Percentiles rank a stretch among this genome's conserved stretches.
These are phyloP conservation scores for Catagonus wagneri DNA, from an alignment of 2,113 vertebrate genomes.

Conservation along the genomic window DNA sequence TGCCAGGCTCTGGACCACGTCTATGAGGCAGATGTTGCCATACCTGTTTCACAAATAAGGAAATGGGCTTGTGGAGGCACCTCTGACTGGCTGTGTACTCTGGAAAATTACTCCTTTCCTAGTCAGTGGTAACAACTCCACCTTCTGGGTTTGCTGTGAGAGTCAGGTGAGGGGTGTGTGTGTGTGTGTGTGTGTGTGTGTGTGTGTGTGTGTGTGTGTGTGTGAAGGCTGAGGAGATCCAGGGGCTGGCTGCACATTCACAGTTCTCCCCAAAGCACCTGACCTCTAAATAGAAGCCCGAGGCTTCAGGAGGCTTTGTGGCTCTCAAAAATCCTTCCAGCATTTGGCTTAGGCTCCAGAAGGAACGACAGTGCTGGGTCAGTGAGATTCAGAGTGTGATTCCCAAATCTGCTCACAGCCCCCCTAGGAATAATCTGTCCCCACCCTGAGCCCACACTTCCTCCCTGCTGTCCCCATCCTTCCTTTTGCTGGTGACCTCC, in stretches of 20 bases:
- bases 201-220: too few species aligned
- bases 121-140: neutral
- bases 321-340: neutral
- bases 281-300: neutral
- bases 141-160: neutral
- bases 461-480: neutral
- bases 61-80: accelerated
- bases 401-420: neutral
- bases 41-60: neutral
- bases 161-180: neutral
- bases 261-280: neutral
- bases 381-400: neutral
- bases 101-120: neutral
- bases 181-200: neutral
- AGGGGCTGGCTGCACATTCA: neutral
- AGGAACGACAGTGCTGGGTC: neutral
- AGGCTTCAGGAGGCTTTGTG: neutral
- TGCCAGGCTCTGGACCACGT: neutral
- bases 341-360: neutral
- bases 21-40: neutral
- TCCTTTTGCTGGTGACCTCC: neutral
- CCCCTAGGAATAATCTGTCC: neutral
- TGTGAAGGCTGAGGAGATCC: neutral
- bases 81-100: neutral
- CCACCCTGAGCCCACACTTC: neutral